A percentile compares a stretch with the other conserved stretches of the same genome.
phyloP scores from a whole-genome alignment of 2,797 vertebrate species.

The Acridotheres tristis region DNA sequence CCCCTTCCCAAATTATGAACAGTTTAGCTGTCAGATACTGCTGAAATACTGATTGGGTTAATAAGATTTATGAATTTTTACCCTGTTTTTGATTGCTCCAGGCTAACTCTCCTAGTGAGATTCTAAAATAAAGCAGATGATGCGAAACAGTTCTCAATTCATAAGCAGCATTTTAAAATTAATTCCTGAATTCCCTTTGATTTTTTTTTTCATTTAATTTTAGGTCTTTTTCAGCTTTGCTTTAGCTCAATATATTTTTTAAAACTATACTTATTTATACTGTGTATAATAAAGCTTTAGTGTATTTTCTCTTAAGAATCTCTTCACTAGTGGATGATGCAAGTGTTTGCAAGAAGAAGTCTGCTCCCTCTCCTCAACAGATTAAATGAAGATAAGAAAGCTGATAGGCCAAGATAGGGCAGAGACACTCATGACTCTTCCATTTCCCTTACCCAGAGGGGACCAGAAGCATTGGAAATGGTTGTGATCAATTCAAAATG shows the following conservation, averaged over 20 bases:
- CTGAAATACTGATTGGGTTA: slow-evolving; percentile 44
- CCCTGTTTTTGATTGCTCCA: slow-evolving; percentile 3
- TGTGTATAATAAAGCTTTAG: not conserved
- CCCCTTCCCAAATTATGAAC: not conserved
- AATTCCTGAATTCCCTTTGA: slow-evolving; percentile 29
- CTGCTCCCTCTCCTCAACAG: not conserved
- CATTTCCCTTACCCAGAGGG: not conserved
- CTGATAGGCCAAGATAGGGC: not conserved
- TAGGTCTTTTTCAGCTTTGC: not conserved
- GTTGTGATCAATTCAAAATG: not conserved
- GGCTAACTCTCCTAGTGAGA: slow-evolving; percentile 28
- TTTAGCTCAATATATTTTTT: not conserved
- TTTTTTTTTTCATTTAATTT: slow-evolving; percentile 65
- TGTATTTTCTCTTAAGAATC: not conserved
- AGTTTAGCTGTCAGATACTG: not conserved
- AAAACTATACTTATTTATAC: not conserved
- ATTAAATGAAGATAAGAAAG: not conserved
- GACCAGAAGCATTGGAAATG: not conserved
- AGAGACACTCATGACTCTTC: not conserved
- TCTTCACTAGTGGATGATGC: not conserved
- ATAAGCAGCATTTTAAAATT: not conserved
- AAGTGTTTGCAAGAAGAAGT: not conserved
- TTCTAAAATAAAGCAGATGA: slow-evolving; percentile 54
- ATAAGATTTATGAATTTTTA: slow-evolving; percentile 55
- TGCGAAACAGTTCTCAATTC: not conserved